A percentile compares a stretch with the other conserved stretches of the same genome.
phyloP scores from a whole-genome alignment of 2,797 vertebrate species.

The Petrocephalus sullivani region DNA sequence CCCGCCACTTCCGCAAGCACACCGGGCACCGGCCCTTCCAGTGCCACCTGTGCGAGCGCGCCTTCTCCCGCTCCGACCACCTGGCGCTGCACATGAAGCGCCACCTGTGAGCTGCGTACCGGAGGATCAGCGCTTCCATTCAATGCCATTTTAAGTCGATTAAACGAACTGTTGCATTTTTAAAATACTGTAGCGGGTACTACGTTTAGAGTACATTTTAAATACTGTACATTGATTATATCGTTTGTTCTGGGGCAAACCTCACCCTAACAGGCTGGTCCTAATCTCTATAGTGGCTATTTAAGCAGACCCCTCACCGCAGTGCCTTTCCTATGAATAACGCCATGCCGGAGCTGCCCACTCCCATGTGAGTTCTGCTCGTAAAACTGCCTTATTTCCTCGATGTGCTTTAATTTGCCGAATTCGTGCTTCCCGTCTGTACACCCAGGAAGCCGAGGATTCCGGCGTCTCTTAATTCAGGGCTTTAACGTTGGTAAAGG shows the following conservation, averaged over 20 bases:
- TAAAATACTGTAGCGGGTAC: conserved; percentile 60
- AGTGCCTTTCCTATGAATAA: not conserved
- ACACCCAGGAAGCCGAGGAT: not conserved
- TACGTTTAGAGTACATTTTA: conserved; percentile 46
- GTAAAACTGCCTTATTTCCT: conserved; percentile 52
- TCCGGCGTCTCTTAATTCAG: not conserved
- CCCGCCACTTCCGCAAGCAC: conserved; percentile 92
- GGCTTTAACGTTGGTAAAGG: not conserved
- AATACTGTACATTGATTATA: conserved; percentile 36
- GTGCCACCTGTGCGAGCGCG: conserved; percentile 89
- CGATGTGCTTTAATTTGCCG: not conserved
- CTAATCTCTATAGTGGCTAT: not conserved
- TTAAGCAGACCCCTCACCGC: not conserved
- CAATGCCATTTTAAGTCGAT: conserved; percentile 26
- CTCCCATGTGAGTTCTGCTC: conserved; percentile 63
- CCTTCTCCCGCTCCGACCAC: conserved; percentile 92
- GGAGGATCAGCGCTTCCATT: conserved; percentile 32
- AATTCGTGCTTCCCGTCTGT: not conserved
- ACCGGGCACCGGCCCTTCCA: conserved; percentile 91
- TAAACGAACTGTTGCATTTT: not conserved
- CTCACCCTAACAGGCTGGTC: not conserved
- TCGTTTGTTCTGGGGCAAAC: conserved; percentile 17
- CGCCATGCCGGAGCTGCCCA: conserved; percentile 8
- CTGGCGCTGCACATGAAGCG: conserved; percentile 94
- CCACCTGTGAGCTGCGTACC: conserved; percentile 69